A percentile compares a stretch with the other conserved stretches of the same genome.
phyloP scores from a whole-genome alignment of 2,797 vertebrate species.

The Liasis olivaceus region DNA sequence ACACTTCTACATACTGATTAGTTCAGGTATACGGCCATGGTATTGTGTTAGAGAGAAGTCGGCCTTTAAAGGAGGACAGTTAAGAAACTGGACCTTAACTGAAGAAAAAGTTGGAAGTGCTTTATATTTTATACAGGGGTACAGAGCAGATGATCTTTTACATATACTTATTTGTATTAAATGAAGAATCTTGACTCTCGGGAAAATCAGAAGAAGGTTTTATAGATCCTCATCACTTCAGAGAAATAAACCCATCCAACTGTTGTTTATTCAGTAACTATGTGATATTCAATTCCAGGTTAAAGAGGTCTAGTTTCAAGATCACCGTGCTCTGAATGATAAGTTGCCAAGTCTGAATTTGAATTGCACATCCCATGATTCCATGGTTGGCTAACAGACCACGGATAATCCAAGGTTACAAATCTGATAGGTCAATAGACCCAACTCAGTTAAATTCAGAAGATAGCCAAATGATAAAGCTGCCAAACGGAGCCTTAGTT shows the following conservation, averaged over 20 bases:
- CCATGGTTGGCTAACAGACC: neutral
- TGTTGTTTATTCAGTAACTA: neutral
- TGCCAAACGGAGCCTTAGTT: neutral
- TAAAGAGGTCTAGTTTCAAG: neutral
- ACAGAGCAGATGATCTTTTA: neutral
- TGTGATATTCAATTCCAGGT: neutral
- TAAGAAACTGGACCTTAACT: neutral
- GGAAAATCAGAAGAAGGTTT: neutral
- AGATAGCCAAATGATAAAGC: neutral
- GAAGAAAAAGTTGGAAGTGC: neutral
- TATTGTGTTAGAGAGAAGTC: neutral
- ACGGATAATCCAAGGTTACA: neutral
- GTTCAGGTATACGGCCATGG: neutral
- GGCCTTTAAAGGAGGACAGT: neutral
- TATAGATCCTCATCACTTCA: neutral
- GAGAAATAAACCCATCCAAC: neutral
- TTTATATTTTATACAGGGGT: neutral
- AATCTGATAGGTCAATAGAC: neutral
- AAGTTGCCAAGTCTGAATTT: neutral
- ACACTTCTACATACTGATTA: neutral
- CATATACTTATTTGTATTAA: neutral
- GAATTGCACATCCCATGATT: neutral
- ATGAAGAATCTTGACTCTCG: neutral
- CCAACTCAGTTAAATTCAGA: neutral
- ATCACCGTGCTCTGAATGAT: neutral